Evolutionary conservation across 2,888 invertebrate genomes (phyloP).

Genomic region (Metacarcinus magister): DNA sequence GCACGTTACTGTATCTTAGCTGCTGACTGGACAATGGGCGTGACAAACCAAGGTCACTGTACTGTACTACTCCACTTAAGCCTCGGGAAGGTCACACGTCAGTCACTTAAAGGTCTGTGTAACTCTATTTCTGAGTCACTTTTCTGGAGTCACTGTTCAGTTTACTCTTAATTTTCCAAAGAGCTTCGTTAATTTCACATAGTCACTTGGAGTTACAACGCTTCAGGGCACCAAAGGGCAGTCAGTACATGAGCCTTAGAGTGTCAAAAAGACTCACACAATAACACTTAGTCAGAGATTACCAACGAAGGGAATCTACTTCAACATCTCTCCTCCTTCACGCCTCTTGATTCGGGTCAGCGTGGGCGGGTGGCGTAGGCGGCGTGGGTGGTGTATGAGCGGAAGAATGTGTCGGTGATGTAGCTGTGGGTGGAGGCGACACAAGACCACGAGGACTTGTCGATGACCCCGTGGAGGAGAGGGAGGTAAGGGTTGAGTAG

Average conservation of each 20-base stretch:
- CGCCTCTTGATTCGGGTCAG: slow-evolving; percentile 35
- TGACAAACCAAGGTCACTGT: background rate
- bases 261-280: background rate
- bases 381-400: slow-evolving; percentile 54
- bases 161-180: too few relatives aligned
- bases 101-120: background rate
- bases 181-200: too few relatives aligned
- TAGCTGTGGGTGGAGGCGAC: slow-evolving; percentile 38
- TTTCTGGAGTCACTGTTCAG: background rate
- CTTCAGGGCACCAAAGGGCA: too few relatives aligned
- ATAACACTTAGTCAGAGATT: background rate
- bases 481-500: slow-evolving; percentile 57
- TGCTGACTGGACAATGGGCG: background rate
- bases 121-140: background rate
- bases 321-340: background rate
- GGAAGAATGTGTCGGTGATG: slow-evolving; percentile 66
- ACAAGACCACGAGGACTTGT: background rate
- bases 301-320: background rate
- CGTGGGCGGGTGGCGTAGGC: slow-evolving; percentile 58
- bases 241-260: too few relatives aligned
- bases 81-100: background rate
- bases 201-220: too few relatives aligned
- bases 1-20: too few relatives aligned
- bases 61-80: background rate
- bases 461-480: background rate